Conservation (phyloP, 1,140 invertebrate genomes). For the Meteorus sp. region DNA sequence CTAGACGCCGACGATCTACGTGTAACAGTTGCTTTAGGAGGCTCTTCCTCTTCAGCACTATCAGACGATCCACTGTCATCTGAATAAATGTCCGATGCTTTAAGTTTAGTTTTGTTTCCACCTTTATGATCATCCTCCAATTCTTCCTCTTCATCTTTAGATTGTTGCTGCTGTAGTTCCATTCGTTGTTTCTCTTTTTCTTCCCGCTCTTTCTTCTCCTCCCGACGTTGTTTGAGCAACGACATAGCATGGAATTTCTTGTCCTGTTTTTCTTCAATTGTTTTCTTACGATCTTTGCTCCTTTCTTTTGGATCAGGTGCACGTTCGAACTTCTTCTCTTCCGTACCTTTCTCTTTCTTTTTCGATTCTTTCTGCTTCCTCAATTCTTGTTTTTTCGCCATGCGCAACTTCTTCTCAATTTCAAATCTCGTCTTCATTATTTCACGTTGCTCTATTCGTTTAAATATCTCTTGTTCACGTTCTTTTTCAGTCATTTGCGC, state of each 20-base stretch:
- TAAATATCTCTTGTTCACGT: constrained; percentile 95
- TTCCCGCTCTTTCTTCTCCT: constrained; percentile 77
- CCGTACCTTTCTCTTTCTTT: constrained; percentile 63
- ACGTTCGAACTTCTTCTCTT: constrained; percentile 58
- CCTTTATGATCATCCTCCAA: constrained; percentile 60
- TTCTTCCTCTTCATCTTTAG: constrained; percentile 63
- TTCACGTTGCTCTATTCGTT: constrained; percentile 91
- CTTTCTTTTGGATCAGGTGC: constrained; percentile 74
- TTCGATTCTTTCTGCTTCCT: constrained; percentile 66
- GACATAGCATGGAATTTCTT: constrained; percentile 92
- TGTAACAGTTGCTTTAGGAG: constrained; percentile 50
- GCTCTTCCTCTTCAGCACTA: constrained; percentile 69
- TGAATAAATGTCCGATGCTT: constrained; percentile 94
- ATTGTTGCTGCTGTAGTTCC: constrained; percentile 60
- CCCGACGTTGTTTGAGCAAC: constrained; percentile 82
- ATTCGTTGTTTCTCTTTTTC: constrained; percentile 64
- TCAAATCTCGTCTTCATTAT: constrained; percentile 94
- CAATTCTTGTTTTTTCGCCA: constrained; percentile 81
- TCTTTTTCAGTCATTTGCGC: constrained; percentile 96
- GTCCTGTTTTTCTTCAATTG: constrained; percentile 85
- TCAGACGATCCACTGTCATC: constrained; percentile 80
- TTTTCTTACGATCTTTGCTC: constrained; percentile 88
- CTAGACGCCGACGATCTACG: constrained; percentile 59
- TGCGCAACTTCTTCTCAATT: constrained; percentile 90
- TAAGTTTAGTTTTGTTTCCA: constrained; percentile 70